Percentiles rank a stretch among this genome's conserved stretches.
These are phyloP conservation scores for Pycnomerus fuliginosus DNA, from an alignment of 2,888 invertebrate genomes.

Conservation along the genomic window DNA sequence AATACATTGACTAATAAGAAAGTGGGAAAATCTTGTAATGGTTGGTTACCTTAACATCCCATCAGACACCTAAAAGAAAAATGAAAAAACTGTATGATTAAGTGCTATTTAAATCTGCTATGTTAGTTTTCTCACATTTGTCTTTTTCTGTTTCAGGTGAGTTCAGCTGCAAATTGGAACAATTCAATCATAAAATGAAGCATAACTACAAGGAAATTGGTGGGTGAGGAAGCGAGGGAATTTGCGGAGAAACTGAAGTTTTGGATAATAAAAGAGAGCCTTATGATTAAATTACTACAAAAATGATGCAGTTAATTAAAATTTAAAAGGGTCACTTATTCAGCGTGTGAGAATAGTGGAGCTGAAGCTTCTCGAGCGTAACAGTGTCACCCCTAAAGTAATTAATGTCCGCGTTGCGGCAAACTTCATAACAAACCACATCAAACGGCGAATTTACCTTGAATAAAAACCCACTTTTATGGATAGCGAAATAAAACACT, in stretches of 20 bases:
- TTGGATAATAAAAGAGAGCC: no score
- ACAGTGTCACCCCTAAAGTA: slow-evolving; percentile 31
- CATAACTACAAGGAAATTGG: slow-evolving; percentile 36
- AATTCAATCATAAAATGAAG: slow-evolving; percentile 38
- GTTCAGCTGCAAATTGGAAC: slow-evolving; percentile 31
- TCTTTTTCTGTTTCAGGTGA: slow-evolving; percentile 31
- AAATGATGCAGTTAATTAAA: no score
- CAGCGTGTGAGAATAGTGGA: slow-evolving; percentile 1
- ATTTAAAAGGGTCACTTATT: no score
- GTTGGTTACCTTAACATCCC: no score
- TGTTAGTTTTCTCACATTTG: no score
- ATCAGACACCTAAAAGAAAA: no score
- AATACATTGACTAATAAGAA: no score
- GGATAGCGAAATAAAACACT: slow-evolving; percentile 22
- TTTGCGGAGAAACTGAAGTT: no score
- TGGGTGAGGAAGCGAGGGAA: slow-evolving; percentile 25
- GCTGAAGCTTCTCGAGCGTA: slow-evolving; percentile 25
- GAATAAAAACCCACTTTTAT: slow-evolving; percentile 36
- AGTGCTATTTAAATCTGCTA: no score
- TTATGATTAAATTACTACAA: no score
- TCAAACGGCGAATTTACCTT: slow-evolving; percentile 37
- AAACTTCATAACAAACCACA: slow-evolving; percentile 39
- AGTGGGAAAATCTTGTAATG: no score
- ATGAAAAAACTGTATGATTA: no score
- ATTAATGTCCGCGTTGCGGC: slow-evolving; percentile 34